phyloP scores from a whole-genome alignment of 2,113 vertebrate genomes.

The Columba livia region DNA sequence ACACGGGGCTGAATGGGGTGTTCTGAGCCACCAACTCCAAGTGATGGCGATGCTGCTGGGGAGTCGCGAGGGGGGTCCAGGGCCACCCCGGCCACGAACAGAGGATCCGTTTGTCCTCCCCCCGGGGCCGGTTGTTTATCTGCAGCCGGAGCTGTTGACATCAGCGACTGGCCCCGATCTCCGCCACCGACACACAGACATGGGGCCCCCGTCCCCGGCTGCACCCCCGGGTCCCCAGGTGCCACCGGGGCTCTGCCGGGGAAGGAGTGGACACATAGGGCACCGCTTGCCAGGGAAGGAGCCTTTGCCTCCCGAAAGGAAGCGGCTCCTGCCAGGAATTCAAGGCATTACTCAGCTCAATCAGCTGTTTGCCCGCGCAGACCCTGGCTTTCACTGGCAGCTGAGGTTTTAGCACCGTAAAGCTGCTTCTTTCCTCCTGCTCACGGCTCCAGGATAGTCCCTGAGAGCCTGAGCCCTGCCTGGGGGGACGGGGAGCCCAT shows the following conservation, averaged over 20 bases:
- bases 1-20: fast-evolving
- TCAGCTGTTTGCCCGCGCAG: neutral
- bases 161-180: slow-evolving; percentile 41
- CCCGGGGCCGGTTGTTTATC: slow-evolving; percentile 34
- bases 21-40: fast-evolving
- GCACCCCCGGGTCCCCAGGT: neutral
- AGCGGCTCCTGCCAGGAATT: slow-evolving; percentile 49
- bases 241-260: too few relatives aligned
- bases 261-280: neutral
- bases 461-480: neutral
- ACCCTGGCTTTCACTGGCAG: slow-evolving; percentile 12
- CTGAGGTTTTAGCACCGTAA: neutral
- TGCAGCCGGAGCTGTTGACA: slow-evolving; percentile 31
- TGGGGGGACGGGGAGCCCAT: neutral
- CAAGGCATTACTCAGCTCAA: slow-evolving; percentile 38
- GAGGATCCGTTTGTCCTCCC: slow-evolving; percentile 46
- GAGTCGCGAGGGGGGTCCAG: neutral
- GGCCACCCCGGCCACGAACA: neutral
- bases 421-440: neutral
- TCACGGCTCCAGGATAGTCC: fast-evolving
- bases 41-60: neutral
- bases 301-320: neutral
- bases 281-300: neutral
- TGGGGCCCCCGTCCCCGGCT: neutral
- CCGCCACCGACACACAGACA: neutral